A percentile compares a stretch with the other conserved stretches of the same genome.
Conservation (phyloP, 2,797 vertebrate genomes). For the Danio kyathit region DNA sequence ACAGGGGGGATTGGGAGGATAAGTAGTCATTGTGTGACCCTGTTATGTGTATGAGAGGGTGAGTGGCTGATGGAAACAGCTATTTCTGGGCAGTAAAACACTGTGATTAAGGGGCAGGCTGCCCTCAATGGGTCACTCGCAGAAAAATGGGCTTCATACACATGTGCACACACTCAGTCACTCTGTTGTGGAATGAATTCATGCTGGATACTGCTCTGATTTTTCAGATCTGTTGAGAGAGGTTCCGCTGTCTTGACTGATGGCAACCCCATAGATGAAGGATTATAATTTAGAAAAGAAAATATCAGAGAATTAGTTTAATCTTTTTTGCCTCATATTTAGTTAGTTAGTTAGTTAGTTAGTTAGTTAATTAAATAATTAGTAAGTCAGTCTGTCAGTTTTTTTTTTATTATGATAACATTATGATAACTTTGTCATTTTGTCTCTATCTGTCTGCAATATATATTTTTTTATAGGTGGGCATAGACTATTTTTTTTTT, state of each 20-base stretch:
- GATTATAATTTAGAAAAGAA: too few species aligned
- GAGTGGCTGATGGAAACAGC: slow-evolving; percentile 60
- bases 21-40: slow-evolving; percentile 39
- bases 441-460: too few species aligned
- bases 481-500: too few species aligned
- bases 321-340: not conserved
- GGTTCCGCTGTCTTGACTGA: too few species aligned
- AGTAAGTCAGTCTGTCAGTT: too few species aligned
- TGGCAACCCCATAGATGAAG: too few species aligned
- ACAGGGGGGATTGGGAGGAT: not conserved
- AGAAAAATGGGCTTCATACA: slow-evolving; percentile 38
- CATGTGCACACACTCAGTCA: slow-evolving; percentile 10
- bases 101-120: slow-evolving; percentile 55
- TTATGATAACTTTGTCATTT: too few species aligned
- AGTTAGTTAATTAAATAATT: too few species aligned
- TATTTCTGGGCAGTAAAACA: slow-evolving; percentile 59
- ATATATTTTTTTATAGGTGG: too few species aligned
- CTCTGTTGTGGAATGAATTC: not conserved
- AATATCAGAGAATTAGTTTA: not conserved
- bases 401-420: too few species aligned
- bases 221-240: not conserved
- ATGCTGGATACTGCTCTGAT: not conserved
- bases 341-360: too few species aligned
- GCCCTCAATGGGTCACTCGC: slow-evolving; percentile 53
- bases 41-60: slow-evolving; percentile 31